phyloP scores from a whole-genome alignment of 2,797 vertebrate species.

The Rachycentron canadum region DNA sequence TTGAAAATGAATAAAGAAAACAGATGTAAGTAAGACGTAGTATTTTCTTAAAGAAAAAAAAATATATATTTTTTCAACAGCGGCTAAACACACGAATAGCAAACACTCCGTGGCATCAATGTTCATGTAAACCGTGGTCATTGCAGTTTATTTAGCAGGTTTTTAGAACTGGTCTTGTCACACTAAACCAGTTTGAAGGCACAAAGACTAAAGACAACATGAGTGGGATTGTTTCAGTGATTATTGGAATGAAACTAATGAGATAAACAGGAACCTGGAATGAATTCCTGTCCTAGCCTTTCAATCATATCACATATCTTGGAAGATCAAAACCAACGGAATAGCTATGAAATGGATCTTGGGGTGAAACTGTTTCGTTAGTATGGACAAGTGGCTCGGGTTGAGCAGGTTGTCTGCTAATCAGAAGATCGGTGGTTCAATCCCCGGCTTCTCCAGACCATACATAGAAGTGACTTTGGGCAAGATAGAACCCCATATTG shows the following conservation, averaged over 20 bases:
- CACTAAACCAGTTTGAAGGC: conserved; percentile 6
- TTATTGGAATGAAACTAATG: conserved; percentile 44
- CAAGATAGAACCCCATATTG: no score
- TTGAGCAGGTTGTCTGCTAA: no score
- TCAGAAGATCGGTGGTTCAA: no score
- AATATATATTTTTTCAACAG: conserved; percentile 1
- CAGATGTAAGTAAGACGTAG: not conserved
- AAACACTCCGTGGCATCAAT: not conserved
- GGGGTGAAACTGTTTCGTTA: not conserved
- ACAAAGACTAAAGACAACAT: conserved; percentile 34
- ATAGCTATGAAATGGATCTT: not conserved
- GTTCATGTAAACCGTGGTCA: conserved; percentile 14
- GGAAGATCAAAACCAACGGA: not conserved
- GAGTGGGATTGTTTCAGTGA: conserved; percentile 39
- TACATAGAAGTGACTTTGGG: no score
- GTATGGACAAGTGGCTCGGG: not conserved
- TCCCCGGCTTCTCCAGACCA: no score
- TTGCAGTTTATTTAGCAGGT: conserved; percentile 38
- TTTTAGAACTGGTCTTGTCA: conserved; percentile 24
- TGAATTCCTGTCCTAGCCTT: not conserved
- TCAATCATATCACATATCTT: no score
- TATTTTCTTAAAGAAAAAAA: no score
- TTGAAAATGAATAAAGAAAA: not conserved
- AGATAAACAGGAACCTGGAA: conserved; percentile 11
- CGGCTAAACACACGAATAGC: not conserved